Percentiles rank a stretch among this genome's conserved stretches.
Evolutionary conservation across 2,888 invertebrate genomes (phyloP).

Genomic region (Epinotia brunnichana): DNA sequence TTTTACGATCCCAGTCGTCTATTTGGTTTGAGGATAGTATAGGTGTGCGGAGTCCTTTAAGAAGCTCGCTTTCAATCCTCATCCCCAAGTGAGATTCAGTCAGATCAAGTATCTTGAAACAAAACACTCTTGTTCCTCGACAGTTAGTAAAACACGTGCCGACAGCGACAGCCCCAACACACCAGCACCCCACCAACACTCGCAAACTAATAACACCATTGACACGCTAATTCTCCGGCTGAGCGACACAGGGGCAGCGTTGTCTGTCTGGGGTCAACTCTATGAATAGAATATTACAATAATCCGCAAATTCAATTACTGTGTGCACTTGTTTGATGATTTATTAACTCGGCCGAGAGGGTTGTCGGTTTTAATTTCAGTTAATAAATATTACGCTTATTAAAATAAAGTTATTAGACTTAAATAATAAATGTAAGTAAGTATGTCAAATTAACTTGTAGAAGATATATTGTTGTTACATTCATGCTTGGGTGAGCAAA

Average conservation of each 20-base stretch:
- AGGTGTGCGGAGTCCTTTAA: no score
- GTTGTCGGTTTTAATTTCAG: slow-evolving; percentile 15
- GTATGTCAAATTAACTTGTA: not conserved
- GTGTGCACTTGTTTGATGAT: slow-evolving; percentile 40
- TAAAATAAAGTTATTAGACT: slow-evolving; percentile 11
- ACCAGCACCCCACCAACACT: not conserved
- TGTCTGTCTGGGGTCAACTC: slow-evolving; percentile 24
- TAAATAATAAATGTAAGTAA: not conserved
- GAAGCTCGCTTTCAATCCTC: no score
- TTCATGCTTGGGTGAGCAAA: not conserved
- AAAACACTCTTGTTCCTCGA: not conserved
- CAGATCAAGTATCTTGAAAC: not conserved
- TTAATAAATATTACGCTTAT: slow-evolving; percentile 23
- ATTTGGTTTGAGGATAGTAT: no score
- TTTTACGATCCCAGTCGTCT: no score
- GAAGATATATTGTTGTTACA: not conserved
- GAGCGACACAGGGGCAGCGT: not conserved
- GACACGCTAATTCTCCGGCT: slow-evolving; percentile 19
- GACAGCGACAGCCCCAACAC: not conserved
- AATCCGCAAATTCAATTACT: slow-evolving; percentile 42
- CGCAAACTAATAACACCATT: slow-evolving; percentile 29
- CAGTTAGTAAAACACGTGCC: not conserved
- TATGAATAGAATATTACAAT: slow-evolving; percentile 36
- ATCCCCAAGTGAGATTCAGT: no score
- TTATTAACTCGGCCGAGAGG: slow-evolving; percentile 11